A percentile compares a stretch with the other conserved stretches of the same genome.
Conservation (phyloP, 2,113 vertebrate genomes). For the Tretioscincus oriximinensis region DNA sequence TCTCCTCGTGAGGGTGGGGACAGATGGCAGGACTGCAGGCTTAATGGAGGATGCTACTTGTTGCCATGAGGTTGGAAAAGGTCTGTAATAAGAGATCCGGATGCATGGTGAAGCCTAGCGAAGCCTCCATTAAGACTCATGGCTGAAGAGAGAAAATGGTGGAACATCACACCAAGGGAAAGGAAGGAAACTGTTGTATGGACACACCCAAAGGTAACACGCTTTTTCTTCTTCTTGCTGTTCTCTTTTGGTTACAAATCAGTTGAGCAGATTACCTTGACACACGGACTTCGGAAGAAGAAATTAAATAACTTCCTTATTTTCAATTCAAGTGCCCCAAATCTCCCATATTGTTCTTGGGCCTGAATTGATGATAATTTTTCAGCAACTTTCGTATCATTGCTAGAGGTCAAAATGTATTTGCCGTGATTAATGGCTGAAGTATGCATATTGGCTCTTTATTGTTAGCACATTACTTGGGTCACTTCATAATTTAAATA, state of each 20-base stretch:
- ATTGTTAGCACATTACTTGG: constrained; percentile 40
- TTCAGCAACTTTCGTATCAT: not conserved
- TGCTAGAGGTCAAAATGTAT: constrained; percentile 26
- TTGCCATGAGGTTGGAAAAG: too few relatives aligned
- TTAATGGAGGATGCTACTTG: too few relatives aligned
- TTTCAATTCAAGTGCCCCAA: constrained; percentile 23
- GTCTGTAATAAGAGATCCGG: too few relatives aligned
- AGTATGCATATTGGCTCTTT: constrained; percentile 40
- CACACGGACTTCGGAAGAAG: constrained; percentile 16
- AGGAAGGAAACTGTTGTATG: too few relatives aligned
- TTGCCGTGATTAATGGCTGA: constrained; percentile 35
- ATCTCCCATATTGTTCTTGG: not conserved
- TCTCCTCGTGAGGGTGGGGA: too few relatives aligned
- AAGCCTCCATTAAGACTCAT: too few relatives aligned
- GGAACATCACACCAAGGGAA: too few relatives aligned
- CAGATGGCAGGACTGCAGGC: too few relatives aligned
- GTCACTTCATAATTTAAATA: constrained; percentile 28
- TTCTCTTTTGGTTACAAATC: not conserved
- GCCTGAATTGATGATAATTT: constrained; percentile 46
- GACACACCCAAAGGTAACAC: too few relatives aligned
- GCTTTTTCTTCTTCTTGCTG: not conserved
- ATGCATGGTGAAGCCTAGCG: too few relatives aligned
- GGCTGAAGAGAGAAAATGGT: too few relatives aligned
- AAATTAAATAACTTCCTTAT: not conserved
- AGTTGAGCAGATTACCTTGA: not conserved